Evolutionary conservation across 2,113 vertebrate genomes (phyloP), one percentile per base, ranked within the genome.

Genomic region (Fregetta grallaria): DNA sequence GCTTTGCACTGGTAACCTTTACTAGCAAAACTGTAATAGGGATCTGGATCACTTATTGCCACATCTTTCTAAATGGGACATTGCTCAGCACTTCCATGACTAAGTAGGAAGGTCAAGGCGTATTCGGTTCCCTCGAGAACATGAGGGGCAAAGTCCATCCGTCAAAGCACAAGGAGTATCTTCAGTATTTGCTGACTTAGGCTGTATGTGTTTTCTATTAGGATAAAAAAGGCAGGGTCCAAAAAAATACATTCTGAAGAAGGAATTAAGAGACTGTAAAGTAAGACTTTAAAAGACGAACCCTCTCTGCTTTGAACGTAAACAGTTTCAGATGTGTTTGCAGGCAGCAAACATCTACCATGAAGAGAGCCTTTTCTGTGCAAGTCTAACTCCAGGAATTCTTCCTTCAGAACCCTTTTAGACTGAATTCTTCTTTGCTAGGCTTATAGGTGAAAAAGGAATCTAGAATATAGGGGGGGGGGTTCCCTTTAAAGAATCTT

Each of bases 1-100:
- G 73, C 91, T 94, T 91, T 95, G 94, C 84, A 88, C 88, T 0
- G 1, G 49, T 89, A 95, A 94, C 89, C 86, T 94, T 80, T 76
- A 82, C 71, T 71, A 84, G 81, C 77, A 95, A 87, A 94, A 77
- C 62, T 80, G 53, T 87, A 96, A 96, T 85, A 89, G 77, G 63
- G 92, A 95, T 82, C 74, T 59, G n/a, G 71, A 94, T 85, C 92
- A 34, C 86, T 85, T 94, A 86, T 49, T 61, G 91, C 73, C 70
- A 77, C 32, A 63, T 94, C 84, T 79, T 88, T 92, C 66, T 95
- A 76, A 92, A 82, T 20, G 58, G 86, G 95, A 76, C 88, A 67
- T 36, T 91, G 90, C 71, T 96, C 92, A 92, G 94, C 84, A 93
- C 49, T 95, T 91, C 78, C 50, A n/a, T 22, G 53, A 68, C 73